phyloP scores from a whole-genome alignment of 2,113 vertebrate genomes.

The Perccottus glenii region DNA sequence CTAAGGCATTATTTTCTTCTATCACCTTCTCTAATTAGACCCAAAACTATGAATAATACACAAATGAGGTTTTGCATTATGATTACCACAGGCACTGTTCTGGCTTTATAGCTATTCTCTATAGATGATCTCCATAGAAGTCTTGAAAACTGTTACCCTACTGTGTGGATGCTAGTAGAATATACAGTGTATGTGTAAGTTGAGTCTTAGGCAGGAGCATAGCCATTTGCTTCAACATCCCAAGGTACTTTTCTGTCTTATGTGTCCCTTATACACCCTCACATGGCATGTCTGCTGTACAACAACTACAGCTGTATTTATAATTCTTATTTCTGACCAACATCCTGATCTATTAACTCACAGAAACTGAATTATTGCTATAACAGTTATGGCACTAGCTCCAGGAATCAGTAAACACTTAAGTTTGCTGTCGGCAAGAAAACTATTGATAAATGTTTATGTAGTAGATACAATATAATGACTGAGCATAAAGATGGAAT shows the following conservation, averaged over 20 bases:
- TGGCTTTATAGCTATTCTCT: slow-evolving; percentile 27
- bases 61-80: neutral
- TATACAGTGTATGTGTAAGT: slow-evolving; percentile 27
- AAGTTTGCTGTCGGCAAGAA: slow-evolving; percentile 13
- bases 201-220: slow-evolving; percentile 37
- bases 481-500: slow-evolving; percentile 8
- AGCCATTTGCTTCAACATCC: slow-evolving; percentile 43
- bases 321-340: slow-evolving; percentile 7
- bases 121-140: slow-evolving; percentile 23
- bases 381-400: slow-evolving; percentile 7
- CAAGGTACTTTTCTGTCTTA: slow-evolving; percentile 28
- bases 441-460: slow-evolving; percentile 6
- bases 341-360: slow-evolving; percentile 19
- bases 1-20: neutral
- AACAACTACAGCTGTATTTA: slow-evolving; percentile 21
- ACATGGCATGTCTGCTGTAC: slow-evolving; percentile 46
- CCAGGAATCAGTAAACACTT: slow-evolving; percentile 11
- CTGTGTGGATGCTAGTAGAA: slow-evolving; percentile 9
- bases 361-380: slow-evolving; percentile 10
- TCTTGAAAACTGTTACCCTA: neutral
- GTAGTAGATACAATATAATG: slow-evolving; percentile 11
- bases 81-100: neutral
- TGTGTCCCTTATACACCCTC: slow-evolving; percentile 49
- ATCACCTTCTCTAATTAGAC: neutral
- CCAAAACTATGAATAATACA: slow-evolving; percentile 3